Evolutionary conservation across 2,113 vertebrate genomes (phyloP), one percentile per base, ranked within the genome.

Genomic region (Egretta garzetta): DNA sequence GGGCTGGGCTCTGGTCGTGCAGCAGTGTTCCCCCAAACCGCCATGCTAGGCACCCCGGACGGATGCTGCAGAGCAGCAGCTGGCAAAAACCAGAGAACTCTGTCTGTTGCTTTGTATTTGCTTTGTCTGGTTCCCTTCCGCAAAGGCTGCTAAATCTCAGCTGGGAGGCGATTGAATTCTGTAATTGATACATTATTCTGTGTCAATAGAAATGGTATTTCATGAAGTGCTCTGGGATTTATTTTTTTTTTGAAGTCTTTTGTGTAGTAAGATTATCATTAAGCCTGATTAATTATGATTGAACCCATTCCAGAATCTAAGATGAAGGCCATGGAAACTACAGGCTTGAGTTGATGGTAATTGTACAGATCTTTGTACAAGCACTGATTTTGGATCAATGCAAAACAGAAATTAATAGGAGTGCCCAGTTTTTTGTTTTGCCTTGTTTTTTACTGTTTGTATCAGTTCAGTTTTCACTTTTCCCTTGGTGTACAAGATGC

Each of bases 31-130:
- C 27, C 60, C 30, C 0, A 0, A 49, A 18, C 14, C 14, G 27
- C 28, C 1, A 1, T 20, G 68, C 66, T 71, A 3, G 1, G 18
- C 0, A 0, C 30, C n/a, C 39, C 3, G 0, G 3, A 11, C 37
- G 41, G 80, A 12, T 64, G 50, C 55, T 79, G 82, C 37, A 41
- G 17, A 66, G n/a, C 2, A 56, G 55, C 63, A 86, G 64, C 89
- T 91, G 75, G 49, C 43, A 74, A 63, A 41, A 41, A 41, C 12
- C 12, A 41, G 12, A 43, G 30, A 21, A 21, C 24, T 67, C n/a
- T 3, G 45, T 56, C 55, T 3, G 1, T 22, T n/a, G n/a, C 12
- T 62, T 84, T 55, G 21, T 62, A 11, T 63, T 59, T 52, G 63
- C 74, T 88, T 84, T 88, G 58, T 76, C 41, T 83, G 27, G 2